Base-by-base conservation (phyloP, 2,113 vertebrate genomes). In the Garra rufa region DNA sequence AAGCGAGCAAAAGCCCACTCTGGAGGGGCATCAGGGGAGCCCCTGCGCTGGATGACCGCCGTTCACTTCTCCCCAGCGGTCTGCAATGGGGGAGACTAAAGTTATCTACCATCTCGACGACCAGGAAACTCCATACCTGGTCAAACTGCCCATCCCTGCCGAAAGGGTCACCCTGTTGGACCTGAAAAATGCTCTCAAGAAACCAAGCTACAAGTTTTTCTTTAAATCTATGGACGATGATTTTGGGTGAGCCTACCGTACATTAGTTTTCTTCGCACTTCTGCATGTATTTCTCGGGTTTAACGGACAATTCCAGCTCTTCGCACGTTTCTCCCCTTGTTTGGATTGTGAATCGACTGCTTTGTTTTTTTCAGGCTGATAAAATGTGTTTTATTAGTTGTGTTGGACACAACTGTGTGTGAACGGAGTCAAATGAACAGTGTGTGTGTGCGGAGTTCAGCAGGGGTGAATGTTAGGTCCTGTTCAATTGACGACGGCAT, bases 171-270 rank as follows among this genome's bases (percentile, higher is more conserved):
- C 97, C 75, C 95, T 98, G 83, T 96, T 95, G 65, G 96, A 99
- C 94, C 98, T 99, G 93, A 98, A 98, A 94, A 95, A 95, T 90
- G 96, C 98, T 70, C 96, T 98, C 81, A 98, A 98, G 92, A 96
- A 98, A 82, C 97, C 97, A 85, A 97, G 95, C 93, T 97, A 97
- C 93, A 99, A 99, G 94, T 99, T 97, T 92, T 99, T 97, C 96
- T 99, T 99, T 95, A 99, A 99, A 94, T 99, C 97, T 69, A 98
- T 99, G 97, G 97, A 99, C 93, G 96, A 98, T 91, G 97, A 99
- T 89, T 99, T 98, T 85, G 97, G 97, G 97, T 98, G 95, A 94
- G 94, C 76, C 84, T 85, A 2, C 13, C 8, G 48, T 43, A 38
- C 46, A 55, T 59, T 71, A 41, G 61, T 70, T 82, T 70, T 82